Evolutionary conservation across 2,888 invertebrate genomes (phyloP), one percentile per base, ranked within the genome.

Genomic region (Cryptus viduatorius): DNA sequence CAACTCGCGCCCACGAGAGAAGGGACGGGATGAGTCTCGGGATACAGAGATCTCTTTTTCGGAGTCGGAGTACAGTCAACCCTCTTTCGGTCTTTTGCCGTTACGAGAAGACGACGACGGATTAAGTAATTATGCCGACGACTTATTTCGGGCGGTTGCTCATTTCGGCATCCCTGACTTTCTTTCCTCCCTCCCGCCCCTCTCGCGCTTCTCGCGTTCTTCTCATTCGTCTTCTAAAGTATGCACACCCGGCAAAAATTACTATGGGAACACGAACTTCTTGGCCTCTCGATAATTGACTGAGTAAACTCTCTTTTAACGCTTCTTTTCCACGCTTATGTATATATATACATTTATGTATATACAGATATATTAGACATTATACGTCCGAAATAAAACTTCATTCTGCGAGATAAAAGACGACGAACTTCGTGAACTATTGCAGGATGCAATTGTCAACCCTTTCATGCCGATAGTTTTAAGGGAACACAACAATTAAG

Each of bases 91-190:
- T 1, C 19, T 56, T 10, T 56, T 3, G 19, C 56, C 19, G 56
- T 56, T 56, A 10, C 56, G 24, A 53, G 46, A 46, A 56, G 64
- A 71, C 44, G 42, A 81, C 78, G 72, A 78, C 76, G 86, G 86
- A 88, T 88, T 87, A 89, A 88, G 87, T 83, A 86, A 86, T 89
- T 87, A 88, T 84, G 79, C 85, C 86, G 84, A 83, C 65, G 78
- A 78, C 86, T 86, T 87, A 88, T 86, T 88, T 86, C 79, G 75
- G 87, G 80, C 84, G 86, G 75, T 87, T 86, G 87, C 84, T 86
- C 86, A 86, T 86, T 86, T 85, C 59, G 83, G 73, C 19, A 56
- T 59, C 76, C 72, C 76, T 56, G 76, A 79, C 16, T 82, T 78
- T 81, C 71, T 14, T 61, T 48, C 16, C 64, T 64, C 69, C 44